These are phyloP conservation scores for Andrena chrysosceles DNA, from an alignment of 2,888 invertebrate genomes.

Conservation along the genomic window DNA sequence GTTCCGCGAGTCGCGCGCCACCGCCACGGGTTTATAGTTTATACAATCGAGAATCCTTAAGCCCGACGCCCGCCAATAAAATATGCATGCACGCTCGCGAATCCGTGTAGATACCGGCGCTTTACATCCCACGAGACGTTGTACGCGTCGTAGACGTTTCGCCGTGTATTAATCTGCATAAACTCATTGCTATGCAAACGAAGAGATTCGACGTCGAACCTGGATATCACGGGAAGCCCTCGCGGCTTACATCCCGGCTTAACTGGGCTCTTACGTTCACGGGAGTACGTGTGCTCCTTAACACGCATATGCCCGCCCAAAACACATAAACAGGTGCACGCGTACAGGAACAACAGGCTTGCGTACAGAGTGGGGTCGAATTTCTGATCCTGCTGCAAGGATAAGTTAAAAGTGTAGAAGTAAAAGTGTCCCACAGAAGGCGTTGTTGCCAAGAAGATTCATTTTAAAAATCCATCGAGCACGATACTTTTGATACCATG, in stretches of 20 bases:
- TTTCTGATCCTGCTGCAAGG: too few species aligned
- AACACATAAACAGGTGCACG: conserved; percentile 15
- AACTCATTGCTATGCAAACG: conserved; percentile 82
- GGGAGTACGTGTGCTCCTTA: conserved; percentile 13
- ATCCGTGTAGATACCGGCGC: conserved; percentile 60
- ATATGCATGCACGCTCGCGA: conserved; percentile 66
- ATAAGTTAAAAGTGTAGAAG: too few species aligned
- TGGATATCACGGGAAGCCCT: conserved; percentile 69
- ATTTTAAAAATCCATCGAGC: too few species aligned
- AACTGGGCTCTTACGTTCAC: conserved; percentile 55
- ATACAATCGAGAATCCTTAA: conserved; percentile 65
- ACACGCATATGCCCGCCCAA: conserved; percentile 22
- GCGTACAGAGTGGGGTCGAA: not conserved
- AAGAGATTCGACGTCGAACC: conserved; percentile 77
- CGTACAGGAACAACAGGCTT: not conserved
- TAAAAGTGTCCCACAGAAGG: too few species aligned
- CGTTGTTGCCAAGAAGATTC: too few species aligned
- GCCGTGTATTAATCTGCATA: conserved; percentile 83
- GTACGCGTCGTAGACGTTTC: conserved; percentile 73
- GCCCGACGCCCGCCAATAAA: conserved; percentile 63
- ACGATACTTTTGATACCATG: too few species aligned
- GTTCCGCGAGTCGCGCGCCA: conserved; percentile 13
- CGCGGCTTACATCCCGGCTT: conserved; percentile 71
- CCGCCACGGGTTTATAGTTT: conserved; percentile 48
- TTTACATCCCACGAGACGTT: conserved; percentile 70